Base-by-base conservation (phyloP, 2,888 invertebrate species). In the Lottia gigantea region DNA sequence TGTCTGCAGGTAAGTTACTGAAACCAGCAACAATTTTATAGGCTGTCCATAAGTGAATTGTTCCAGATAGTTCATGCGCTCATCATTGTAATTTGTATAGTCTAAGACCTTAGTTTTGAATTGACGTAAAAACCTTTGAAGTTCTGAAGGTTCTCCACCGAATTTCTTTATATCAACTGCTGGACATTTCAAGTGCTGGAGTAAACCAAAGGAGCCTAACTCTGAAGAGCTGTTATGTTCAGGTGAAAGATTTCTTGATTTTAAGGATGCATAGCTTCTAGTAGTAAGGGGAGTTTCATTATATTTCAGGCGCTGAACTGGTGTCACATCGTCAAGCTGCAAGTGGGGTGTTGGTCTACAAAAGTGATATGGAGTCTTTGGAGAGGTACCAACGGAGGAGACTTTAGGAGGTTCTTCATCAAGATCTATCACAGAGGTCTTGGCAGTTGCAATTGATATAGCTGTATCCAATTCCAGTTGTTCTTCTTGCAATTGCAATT, bases 41-140 rank as follows among this genome's bases (percentile, higher is more conserved):
- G 73, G 47, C 46, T 73, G 70, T 12, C 64, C 73, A n/a, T 15
- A 46, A 6, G 71, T 71, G 46, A 62, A 71, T 55, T 73, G 73
- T 63, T 71, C 68, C 12, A 73, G 61, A 64, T 68, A 73, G 26
- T 45, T 73, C 55, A 73, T 55, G 15, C 23, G 61, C 46, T 73
- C 71, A 45, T 67, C 71, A 47, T 49, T 64, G 46, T 19, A 66
- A 25, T n/a, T n/a, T n/a, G n/a, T n/a, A 23, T 72, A 19, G 16
- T 40, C 16, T 16, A 67, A 47, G 15, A 72, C 46, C 12, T 66
- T 66, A 16, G 61, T 19, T 12, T 63, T 55, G 23, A 71, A 73
- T 49, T 67, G 71, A 19, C 65, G 64, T n/a, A 49, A n/a, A 49
- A 49, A 49, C n/a, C n/a, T 49, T n/a, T 49, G 15, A n/a, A n/a